Conservation (phyloP, 2,888 invertebrate genomes). For the Erebia aethiops region DNA sequence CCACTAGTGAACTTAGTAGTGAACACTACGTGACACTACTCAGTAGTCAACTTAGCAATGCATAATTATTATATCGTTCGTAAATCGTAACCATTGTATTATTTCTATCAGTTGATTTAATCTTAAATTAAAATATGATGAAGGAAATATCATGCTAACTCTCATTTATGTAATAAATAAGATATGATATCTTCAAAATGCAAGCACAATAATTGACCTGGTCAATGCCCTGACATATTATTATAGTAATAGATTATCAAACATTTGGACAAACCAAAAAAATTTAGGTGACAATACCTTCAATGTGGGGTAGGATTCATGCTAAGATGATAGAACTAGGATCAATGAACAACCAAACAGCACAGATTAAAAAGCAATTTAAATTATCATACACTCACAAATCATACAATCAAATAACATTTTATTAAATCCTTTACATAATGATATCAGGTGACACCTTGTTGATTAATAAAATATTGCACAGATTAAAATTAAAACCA, state of each 20-base stretch:
- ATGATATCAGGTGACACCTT: neutral
- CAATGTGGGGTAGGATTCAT: constrained; percentile 13
- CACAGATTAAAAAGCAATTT: constrained; percentile 7
- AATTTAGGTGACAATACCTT: neutral
- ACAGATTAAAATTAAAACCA: constrained; percentile 16
- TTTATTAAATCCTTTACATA: neutral
- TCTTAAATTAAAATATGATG: constrained; percentile 1
- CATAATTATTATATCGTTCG: too few relatives aligned
- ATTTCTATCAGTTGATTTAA: too few relatives aligned
- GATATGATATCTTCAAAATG: constrained; percentile 54
- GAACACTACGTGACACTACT: too few relatives aligned
- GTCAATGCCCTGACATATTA: constrained; percentile 49
- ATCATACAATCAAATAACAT: neutral
- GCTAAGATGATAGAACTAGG: constrained; percentile 9
- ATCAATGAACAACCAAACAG: neutral
- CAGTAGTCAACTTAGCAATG: too few relatives aligned
- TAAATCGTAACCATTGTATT: too few relatives aligned
- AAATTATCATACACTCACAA: neutral
- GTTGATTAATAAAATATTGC: neutral
- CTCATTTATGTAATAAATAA: constrained; percentile 56
- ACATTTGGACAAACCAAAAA: neutral
- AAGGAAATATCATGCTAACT: constrained; percentile 50
- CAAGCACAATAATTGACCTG: constrained; percentile 56
- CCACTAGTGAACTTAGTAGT: too few relatives aligned
- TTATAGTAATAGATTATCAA: constrained; percentile 24